Percentiles rank a stretch among this genome's conserved stretches.
These are phyloP conservation scores for Gryon sp. DNA, from an alignment of 1,140 invertebrate species.

Conservation along the genomic window DNA sequence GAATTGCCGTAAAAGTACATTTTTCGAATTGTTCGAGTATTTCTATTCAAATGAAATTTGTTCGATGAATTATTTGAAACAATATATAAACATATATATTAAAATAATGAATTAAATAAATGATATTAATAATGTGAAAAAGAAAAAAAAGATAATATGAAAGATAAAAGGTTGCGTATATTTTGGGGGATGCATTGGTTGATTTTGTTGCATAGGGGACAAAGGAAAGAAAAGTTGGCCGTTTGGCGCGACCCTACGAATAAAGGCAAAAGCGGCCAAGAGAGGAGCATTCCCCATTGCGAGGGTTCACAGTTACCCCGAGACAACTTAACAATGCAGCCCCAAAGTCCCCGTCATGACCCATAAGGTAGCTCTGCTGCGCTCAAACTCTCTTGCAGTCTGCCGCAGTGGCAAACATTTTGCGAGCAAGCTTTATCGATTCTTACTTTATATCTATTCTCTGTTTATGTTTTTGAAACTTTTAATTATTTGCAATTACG, in stretches of 20 bases:
- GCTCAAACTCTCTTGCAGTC: conserved; percentile 20
- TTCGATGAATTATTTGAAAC: too few species aligned
- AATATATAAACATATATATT: too few species aligned
- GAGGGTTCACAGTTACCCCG: conserved; percentile 48
- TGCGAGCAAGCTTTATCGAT: conserved; percentile 27
- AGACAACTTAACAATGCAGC: conserved; percentile 47
- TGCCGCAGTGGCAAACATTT: conserved; percentile 44
- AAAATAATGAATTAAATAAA: not conserved
- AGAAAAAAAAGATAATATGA: not conserved
- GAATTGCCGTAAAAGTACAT: conserved; percentile 20
- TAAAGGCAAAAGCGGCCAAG: conserved; percentile 36
- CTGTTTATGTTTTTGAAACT: too few species aligned
- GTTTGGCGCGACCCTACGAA: conserved; percentile 40
- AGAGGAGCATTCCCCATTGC: conserved; percentile 29
- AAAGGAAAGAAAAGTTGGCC: conserved; percentile 44
- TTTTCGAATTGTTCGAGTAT: conserved; percentile 18
- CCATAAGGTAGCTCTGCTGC: conserved; percentile 48
- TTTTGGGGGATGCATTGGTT: conserved; percentile 4
- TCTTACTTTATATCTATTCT: conserved; percentile 2
- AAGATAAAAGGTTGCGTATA: not conserved
- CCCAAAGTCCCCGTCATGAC: conserved; percentile 46
- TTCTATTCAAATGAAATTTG: too few species aligned
- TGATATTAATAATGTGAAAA: too few species aligned
- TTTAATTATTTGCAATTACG: too few species aligned
- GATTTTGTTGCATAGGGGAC: conserved; percentile 18